A percentile compares a stretch with the other conserved stretches of the same genome.
Conservation (phyloP, 1,140 invertebrate species). For the Diprion similis region DNA sequence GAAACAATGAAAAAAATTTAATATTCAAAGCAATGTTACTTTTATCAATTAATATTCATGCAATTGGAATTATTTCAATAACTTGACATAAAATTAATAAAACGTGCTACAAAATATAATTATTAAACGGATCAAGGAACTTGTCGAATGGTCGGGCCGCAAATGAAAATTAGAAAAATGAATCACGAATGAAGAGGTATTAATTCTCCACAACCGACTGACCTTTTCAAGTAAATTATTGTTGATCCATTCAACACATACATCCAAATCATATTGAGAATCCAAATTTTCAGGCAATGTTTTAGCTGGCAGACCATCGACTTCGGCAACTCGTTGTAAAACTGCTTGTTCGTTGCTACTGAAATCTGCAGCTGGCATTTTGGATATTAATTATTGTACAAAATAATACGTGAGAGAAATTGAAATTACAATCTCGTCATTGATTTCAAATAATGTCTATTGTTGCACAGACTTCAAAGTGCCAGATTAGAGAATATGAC, state of each 20-base stretch:
- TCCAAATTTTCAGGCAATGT: conserved; percentile 40
- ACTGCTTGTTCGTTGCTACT: neutral
- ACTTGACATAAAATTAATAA: conserved; percentile 12
- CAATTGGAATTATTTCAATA: conserved; percentile 25
- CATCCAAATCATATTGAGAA: conserved; percentile 61
- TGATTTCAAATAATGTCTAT: neutral
- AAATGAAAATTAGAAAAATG: conserved; percentile 11
- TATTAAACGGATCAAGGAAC: neutral
- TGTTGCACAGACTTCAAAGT: neutral
- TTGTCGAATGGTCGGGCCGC: neutral
- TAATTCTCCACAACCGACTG: conserved; percentile 35
- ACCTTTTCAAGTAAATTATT: conserved; percentile 72
- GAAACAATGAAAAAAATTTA: conserved; percentile 27
- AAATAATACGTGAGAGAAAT: neutral
- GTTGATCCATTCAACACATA: conserved; percentile 73
- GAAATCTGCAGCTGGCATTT: conserved; percentile 2
- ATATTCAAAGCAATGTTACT: conserved; percentile 7
- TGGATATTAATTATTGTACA: neutral
- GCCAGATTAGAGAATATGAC: neutral
- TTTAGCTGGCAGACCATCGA: neutral
- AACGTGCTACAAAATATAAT: neutral
- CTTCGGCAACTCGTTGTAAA: neutral
- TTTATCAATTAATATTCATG: conserved; percentile 16
- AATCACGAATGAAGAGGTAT: neutral
- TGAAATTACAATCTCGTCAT: neutral